Evolutionary conservation across 2,888 invertebrate species (phyloP), one percentile per base, ranked within the genome.

Genomic region (Mythimna lalbum): DNA sequence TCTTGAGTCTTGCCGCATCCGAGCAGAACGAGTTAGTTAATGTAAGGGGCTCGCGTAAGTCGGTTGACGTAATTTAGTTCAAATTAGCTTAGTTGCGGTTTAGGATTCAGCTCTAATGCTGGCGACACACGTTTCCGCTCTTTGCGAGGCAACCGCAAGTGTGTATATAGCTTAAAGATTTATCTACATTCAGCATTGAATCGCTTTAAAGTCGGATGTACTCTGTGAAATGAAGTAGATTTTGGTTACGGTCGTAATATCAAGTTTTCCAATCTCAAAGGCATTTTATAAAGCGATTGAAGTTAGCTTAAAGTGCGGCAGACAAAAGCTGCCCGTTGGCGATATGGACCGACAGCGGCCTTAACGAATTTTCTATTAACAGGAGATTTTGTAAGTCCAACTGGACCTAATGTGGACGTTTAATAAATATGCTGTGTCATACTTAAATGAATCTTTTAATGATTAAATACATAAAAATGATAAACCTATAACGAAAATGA

Each of bases 81-180:
- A 76, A 80, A 83, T 83, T 83, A 83, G 83, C 80, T 67, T 72
- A 76, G 83, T 72, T 80, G 73, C 53, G 82, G 82, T 78, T 67
- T 31, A 60, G 73, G 59, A 82, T 78, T 78, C 72, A 80, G 76
- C 63, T 69, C 72, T 70, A 81, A 81, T 80, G 66, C 78, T 68
- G 74, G 67, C 78, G 73, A 81, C 84, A 80, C 76, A 83, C 80
- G 82, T 78, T 78, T 83, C 69, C 61, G 65, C 82, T 76, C 80
- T 77, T 77, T 79, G 82, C 69, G 72, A 78, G 64, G 62, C 56
- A 72, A 69, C 80, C 82, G 36, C 82, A 71, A 66, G 61, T 67
- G 69, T 71, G 27, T 73, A 73, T 57, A 72, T 66, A 68, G 70
- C 72, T 80, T 69, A 68, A 59, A 77, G 69, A 83, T 78, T 77